Evolutionary conservation across 2,797 vertebrate species (phyloP), one percentile per base, ranked within the genome.

Genomic region (Lutjanus argentimaculatus): DNA sequence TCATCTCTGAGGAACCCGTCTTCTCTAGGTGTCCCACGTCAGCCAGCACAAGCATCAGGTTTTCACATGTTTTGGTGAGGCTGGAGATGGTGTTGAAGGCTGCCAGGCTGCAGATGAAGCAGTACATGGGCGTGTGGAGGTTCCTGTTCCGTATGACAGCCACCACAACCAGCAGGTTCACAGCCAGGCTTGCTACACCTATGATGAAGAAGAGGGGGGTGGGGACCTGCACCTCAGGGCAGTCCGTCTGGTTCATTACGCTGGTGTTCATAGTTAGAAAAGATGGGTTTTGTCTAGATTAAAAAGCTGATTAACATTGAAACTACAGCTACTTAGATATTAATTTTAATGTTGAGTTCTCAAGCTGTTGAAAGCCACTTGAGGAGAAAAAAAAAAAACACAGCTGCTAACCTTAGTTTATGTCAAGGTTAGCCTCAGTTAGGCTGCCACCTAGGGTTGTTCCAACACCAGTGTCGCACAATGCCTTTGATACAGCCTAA

Each of bases 61-160:
- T 98, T 88, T 99, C 98, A 73, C 96, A 91, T 80, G 97, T 97
- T 92, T 98, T 99, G 77, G 96, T 96, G 62, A 99, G 87, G 83
- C 97, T 98, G 16, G 96, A 96, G 43, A 99, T 84, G 91, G 97
- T 98, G 88, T 99, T 98, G 70, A 99, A 99, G 88, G 97, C 90
- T 0, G 98, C 97, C 90, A 99, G 93, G 79, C 97, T 99, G 86
- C 98, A 99, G 91, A 99, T 99, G 88, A 99, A 99, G 90, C 96
- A 96, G 90, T 98, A 97, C 98, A 99, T 99, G 72, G 98, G 98
- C 0, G 95, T 95, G 86, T 99, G 98, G 17, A 99, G 97, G 77
- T 97, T 98, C 91, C 96, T 97, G 84, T 99, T 99, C 74, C 89
- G 91, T 66, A 97, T 89, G 51, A 99, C 95, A 1, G 97, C 97